These are phyloP conservation scores for Brachypodius melanocephalos DNA, from an alignment of 2,113 vertebrate species.

Conservation along the genomic window DNA sequence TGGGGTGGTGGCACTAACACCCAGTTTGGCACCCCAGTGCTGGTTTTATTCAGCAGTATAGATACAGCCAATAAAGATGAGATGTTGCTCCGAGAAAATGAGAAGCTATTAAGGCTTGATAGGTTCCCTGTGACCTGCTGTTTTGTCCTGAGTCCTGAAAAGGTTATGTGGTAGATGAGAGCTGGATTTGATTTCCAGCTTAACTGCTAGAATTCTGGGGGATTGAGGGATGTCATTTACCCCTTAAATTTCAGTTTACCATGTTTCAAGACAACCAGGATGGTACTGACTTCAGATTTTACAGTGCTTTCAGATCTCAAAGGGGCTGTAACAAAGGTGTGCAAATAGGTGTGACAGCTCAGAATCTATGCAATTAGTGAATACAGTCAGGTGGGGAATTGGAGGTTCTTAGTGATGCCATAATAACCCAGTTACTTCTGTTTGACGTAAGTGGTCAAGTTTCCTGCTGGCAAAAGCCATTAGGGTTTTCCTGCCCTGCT, in stretches of 20 bases:
- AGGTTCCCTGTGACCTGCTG: not conserved
- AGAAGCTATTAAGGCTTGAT: not conserved
- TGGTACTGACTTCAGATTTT: not conserved
- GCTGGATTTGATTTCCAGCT: not conserved
- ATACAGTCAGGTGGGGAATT: not conserved
- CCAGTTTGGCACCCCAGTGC: not conserved
- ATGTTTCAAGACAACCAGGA: not conserved
- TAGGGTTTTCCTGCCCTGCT: not conserved
- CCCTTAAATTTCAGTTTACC: not conserved
- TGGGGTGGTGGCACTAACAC: not conserved
- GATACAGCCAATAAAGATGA: not conserved
- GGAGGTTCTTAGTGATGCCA: not conserved
- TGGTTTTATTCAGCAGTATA: not conserved
- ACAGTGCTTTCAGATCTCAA: not conserved
- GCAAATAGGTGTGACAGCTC: not conserved
- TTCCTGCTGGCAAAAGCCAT: not conserved
- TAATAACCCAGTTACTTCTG: not conserved
- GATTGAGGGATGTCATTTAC: not conserved
- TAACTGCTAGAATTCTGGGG: not conserved
- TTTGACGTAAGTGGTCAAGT: not conserved
- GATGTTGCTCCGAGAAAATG: not conserved
- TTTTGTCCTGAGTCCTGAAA: not conserved
- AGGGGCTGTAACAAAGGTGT: not conserved
- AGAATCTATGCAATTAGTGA: not conserved
- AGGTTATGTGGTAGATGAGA: not conserved